Evolutionary conservation across 1,140 invertebrate species (phyloP).

Genomic region (Triops longicaudatus): DNA sequence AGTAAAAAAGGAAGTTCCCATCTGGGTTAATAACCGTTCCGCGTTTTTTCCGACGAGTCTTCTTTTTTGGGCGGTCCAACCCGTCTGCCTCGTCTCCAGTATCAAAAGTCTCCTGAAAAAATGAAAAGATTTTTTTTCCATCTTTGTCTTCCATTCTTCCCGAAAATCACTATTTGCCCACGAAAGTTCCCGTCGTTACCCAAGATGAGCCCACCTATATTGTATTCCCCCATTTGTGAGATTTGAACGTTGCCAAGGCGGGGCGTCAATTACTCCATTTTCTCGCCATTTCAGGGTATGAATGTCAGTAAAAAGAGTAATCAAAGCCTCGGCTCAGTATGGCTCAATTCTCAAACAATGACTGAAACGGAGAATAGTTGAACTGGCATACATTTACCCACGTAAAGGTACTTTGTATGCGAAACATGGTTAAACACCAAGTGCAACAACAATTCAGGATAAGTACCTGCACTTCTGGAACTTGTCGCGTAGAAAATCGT

Average conservation of each 20-base stretch:
- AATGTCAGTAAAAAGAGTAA: too few relatives aligned
- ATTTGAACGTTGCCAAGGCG: too few relatives aligned
- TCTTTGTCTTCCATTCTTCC: too few relatives aligned
- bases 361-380: background rate
- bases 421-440: background rate
- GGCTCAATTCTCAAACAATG: background rate
- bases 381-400: slow-evolving; percentile 10
- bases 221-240: too few relatives aligned
- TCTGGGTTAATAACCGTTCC: slow-evolving; percentile 87
- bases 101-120: slow-evolving; percentile 51
- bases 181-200: too few relatives aligned
- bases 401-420: too few relatives aligned
- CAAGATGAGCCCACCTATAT: too few relatives aligned
- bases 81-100: slow-evolving; percentile 49
- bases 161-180: too few relatives aligned
- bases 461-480: slow-evolving; percentile 64
- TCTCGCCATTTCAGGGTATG: too few relatives aligned
- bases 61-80: slow-evolving; percentile 34
- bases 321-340: too few relatives aligned
- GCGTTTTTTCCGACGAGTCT: slow-evolving; percentile 53
- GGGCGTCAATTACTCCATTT: too few relatives aligned
- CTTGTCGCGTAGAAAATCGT: slow-evolving; percentile 83
- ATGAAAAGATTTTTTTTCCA: too few relatives aligned
- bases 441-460: background rate
- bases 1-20: slow-evolving; percentile 91